Conservation (phyloP, 2,888 invertebrate genomes). For the Hydrotaea diabolus region DNA sequence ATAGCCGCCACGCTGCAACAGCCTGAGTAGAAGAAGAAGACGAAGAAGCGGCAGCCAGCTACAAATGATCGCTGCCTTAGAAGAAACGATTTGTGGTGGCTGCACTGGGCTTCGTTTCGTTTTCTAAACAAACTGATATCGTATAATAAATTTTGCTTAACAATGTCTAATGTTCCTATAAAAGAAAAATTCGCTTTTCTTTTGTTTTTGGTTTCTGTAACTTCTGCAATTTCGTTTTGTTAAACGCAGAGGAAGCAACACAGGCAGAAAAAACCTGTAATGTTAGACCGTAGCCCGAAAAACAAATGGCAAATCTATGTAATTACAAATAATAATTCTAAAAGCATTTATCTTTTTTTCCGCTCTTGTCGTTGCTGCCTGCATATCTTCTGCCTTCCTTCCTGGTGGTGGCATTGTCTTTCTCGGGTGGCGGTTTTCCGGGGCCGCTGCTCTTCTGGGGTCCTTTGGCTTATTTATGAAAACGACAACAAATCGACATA, state of each 20-base stretch:
- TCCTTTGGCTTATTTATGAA: conserved; percentile 75
- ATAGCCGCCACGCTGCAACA: background rate
- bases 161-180: conserved; percentile 55
- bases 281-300: conserved; percentile 68
- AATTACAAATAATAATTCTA: conserved; percentile 80
- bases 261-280: conserved; percentile 62
- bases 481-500: conserved; percentile 79
- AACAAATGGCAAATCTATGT: conserved; percentile 72
- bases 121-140: conserved; percentile 55
- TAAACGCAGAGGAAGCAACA: background rate
- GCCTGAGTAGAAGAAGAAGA: background rate
- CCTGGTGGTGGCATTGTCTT: background rate
- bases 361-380: background rate
- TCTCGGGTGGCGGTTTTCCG: background rate
- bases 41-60: background rate
- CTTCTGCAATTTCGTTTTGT: conserved; percentile 11
- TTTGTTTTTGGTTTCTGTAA: background rate
- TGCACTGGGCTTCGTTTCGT: conserved; percentile 34
- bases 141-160: conserved; percentile 65
- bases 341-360: conserved; percentile 78
- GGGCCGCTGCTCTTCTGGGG: background rate
- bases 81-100: background rate
- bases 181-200: conserved; percentile 65
- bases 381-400: background rate
- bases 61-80: background rate